These are phyloP conservation scores for Merluccius polli DNA, from an alignment of 2,797 vertebrate genomes.

Conservation along the genomic window DNA sequence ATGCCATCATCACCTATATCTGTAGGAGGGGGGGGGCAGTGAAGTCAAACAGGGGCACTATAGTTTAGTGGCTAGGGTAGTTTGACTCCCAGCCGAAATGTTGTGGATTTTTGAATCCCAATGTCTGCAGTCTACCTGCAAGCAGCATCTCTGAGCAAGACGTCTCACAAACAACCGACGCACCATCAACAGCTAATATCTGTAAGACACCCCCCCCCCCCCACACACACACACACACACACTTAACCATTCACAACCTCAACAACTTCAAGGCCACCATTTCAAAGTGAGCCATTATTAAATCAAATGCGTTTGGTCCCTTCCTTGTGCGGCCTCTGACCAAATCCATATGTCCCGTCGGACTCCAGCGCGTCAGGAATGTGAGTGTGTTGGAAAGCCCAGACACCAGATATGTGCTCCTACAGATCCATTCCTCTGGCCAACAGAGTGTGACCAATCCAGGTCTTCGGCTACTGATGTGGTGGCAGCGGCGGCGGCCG, in stretches of 20 bases:
- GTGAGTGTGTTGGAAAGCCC: conserved; percentile 42
- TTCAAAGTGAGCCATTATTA: conserved; percentile 30
- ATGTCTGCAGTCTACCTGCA: background rate
- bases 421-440: conserved; percentile 27
- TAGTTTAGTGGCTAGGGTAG: background rate
- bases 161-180: background rate
- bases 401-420: conserved; percentile 32
- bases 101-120: background rate
- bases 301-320: conserved; percentile 1
- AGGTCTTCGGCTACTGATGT: background rate
- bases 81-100: background rate
- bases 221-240: too few species aligned
- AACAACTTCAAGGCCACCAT: conserved; percentile 22
- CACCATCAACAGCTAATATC: conserved; percentile 1
- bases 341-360: conserved; percentile 26
- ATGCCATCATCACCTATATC: background rate
- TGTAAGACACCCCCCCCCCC: background rate
- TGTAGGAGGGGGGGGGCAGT: background rate
- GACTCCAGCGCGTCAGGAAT: conserved; percentile 21
- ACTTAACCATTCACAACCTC: conserved; percentile 5
- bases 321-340: background rate
- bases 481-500: conserved; percentile 19
- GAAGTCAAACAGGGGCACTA: background rate
- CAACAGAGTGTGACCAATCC: conserved; percentile 34
- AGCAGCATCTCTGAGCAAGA: background rate